These are phyloP conservation scores for Cotesia chilonis DNA, from an alignment of 1,140 invertebrate genomes.

Conservation along the genomic window DNA sequence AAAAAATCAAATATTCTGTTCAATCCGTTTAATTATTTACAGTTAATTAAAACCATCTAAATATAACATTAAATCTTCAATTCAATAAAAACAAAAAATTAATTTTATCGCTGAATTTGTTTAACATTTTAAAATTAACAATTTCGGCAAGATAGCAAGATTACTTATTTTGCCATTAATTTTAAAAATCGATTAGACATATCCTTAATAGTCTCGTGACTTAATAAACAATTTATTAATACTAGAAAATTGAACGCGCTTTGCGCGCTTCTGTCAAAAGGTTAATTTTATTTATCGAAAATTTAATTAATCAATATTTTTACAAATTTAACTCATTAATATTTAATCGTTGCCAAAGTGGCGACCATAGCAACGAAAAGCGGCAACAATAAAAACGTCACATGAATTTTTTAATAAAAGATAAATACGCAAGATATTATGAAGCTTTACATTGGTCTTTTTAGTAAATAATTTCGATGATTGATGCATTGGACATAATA, in stretches of 20 bases:
- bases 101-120: background rate
- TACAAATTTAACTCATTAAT: too few species aligned
- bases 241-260: too few species aligned
- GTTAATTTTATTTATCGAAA: too few species aligned
- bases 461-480: constrained; percentile 24
- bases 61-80: background rate
- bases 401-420: too few species aligned
- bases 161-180: background rate
- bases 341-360: too few species aligned
- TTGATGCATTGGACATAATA: background rate
- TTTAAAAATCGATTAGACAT: background rate
- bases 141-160: constrained; percentile 23
- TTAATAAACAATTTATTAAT: background rate
- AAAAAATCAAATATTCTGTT: background rate
- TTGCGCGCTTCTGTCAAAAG: too few species aligned
- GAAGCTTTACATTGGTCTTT: constrained; percentile 21
- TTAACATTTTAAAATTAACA: background rate
- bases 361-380: too few species aligned
- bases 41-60: background rate
- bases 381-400: too few species aligned
- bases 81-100: background rate
- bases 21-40: constrained; percentile 11
- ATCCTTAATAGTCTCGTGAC: background rate
- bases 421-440: background rate
- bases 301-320: too few species aligned